Evolutionary conservation across 2,888 invertebrate species (phyloP).

Genomic region (Galeopsomyia nigrocyanea): DNA sequence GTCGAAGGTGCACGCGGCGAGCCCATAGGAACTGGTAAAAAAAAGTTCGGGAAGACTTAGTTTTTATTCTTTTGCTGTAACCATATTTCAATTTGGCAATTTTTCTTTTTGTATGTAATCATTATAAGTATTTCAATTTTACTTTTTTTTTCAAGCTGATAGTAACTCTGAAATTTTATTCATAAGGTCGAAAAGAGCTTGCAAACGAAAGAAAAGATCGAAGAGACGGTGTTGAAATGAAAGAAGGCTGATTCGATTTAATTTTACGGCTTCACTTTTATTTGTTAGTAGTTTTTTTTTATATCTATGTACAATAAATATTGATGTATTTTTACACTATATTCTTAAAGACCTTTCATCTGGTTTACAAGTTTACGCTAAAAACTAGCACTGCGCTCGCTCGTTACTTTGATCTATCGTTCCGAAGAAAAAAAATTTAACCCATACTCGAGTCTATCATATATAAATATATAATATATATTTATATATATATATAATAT

Average conservation of each 20-base stretch:
- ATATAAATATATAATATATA: constrained; percentile 57
- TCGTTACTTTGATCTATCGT: constrained; percentile 51
- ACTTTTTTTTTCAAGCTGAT: no score
- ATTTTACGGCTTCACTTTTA: constrained; percentile 66
- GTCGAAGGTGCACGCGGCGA: constrained; percentile 26
- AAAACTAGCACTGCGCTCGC: constrained; percentile 60
- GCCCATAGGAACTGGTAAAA: background rate
- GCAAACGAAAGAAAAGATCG: constrained; percentile 34
- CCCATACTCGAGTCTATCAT: constrained; percentile 59
- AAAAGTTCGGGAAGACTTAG: no score
- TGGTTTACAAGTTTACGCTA: constrained; percentile 61
- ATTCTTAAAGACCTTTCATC: constrained; percentile 59
- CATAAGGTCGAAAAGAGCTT: constrained; percentile 29
- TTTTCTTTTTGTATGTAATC: no score
- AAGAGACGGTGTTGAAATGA: constrained; percentile 28
- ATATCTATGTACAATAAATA: constrained; percentile 70
- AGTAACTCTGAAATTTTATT: constrained; percentile 14
- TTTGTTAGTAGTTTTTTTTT: constrained; percentile 68
- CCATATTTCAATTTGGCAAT: no score
- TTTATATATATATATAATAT: constrained; percentile 44
- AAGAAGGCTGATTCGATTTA: constrained; percentile 22
- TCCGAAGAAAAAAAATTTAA: constrained; percentile 62
- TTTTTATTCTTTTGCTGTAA: no score
- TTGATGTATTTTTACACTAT: constrained; percentile 68
- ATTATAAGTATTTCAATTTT: background rate